A percentile compares a stretch with the other conserved stretches of the same genome.
These are phyloP conservation scores for Oryzias woworae DNA, from an alignment of 2,113 vertebrate species.

Conservation along the genomic window DNA sequence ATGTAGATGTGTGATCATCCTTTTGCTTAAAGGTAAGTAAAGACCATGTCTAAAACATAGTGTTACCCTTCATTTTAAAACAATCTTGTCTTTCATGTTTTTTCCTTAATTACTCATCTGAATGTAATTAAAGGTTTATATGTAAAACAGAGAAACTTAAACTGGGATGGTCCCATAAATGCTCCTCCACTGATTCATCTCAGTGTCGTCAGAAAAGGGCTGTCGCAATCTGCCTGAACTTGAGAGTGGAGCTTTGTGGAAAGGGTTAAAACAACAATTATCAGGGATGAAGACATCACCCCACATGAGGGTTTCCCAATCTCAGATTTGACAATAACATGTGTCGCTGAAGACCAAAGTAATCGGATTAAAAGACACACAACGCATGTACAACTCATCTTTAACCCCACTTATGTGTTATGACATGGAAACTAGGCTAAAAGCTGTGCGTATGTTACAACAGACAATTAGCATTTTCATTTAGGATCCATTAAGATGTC, in stretches of 20 bases:
- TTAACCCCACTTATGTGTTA: neutral
- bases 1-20: neutral
- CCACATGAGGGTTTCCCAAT: conserved; percentile 24
- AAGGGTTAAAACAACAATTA: conserved; percentile 3
- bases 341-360: conserved; percentile 6
- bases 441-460: neutral
- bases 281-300: conserved; percentile 20
- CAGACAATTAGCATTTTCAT: too few relatives aligned
- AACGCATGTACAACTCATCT: neutral
- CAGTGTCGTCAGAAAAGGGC: neutral
- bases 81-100: neutral
- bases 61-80: neutral
- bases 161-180: conserved; percentile 24
- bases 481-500: too few relatives aligned
- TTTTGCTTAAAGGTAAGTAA: neutral
- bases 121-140: neutral
- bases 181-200: conserved; percentile 24
- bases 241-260: neutral
- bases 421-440: neutral
- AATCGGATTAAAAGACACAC: neutral
- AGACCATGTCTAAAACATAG: too few relatives aligned
- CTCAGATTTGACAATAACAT: conserved; percentile 14
- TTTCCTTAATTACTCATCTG: neutral
- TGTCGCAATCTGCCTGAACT: neutral
- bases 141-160: conserved; percentile 14